Conservation (phyloP, 2,797 vertebrate species). For the Poliocrania exsul region DNA sequence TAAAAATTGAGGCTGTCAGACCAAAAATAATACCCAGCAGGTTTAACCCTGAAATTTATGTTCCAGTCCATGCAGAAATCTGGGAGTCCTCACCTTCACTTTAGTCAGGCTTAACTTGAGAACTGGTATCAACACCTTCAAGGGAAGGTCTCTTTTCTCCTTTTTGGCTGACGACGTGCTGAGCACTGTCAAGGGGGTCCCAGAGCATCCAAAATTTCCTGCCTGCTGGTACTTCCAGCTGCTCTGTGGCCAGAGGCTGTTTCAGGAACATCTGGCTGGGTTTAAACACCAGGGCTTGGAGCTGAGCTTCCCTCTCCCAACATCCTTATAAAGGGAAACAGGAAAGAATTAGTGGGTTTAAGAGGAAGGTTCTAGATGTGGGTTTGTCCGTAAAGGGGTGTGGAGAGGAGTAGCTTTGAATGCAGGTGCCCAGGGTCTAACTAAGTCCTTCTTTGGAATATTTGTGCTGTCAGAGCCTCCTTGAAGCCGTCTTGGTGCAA, state of each 20-base stretch:
- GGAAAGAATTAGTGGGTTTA: fast-evolving
- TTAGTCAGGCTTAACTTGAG: neutral
- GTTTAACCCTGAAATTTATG: neutral
- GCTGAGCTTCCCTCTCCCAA: neutral
- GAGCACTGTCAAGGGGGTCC: neutral
- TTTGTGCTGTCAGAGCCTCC: neutral
- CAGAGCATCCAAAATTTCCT: neutral
- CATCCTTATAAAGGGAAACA: neutral
- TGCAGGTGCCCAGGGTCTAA: neutral
- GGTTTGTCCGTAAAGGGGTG: no score
- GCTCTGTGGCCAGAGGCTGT: neutral
- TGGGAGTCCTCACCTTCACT: fast-evolving
- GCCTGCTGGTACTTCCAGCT: neutral
- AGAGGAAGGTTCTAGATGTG: neutral
- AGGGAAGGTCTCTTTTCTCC: neutral
- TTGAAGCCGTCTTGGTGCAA: neutral
- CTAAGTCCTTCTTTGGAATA: neutral
- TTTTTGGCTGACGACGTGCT: fast-evolving
- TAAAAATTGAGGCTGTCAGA: neutral
- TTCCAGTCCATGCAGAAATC: neutral
- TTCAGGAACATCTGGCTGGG: neutral
- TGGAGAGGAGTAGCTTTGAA: neutral
- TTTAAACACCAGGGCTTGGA: neutral
- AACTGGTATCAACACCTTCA: neutral
- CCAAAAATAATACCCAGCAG: neutral